Conservation (phyloP, 1,140 invertebrate species). For the Drosophila parabipectinata region DNA sequence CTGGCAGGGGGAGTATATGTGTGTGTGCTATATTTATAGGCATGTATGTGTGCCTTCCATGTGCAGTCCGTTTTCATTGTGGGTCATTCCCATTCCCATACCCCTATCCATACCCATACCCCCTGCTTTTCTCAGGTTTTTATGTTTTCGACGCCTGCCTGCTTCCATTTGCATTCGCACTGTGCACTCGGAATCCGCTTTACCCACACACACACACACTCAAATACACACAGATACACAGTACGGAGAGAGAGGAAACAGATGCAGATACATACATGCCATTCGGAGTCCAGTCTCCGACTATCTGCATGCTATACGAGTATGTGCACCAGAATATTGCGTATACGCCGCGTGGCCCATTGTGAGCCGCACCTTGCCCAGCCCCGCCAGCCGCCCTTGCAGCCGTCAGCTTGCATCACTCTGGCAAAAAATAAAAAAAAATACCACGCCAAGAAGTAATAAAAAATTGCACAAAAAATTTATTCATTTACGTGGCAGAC, state of each 20-base stretch:
- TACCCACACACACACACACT: slow-evolving; percentile 40
- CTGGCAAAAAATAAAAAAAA: slow-evolving; percentile 26
- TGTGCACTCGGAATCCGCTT: slow-evolving; percentile 71
- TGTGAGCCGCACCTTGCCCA: slow-evolving; percentile 66
- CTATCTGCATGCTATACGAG: slow-evolving; percentile 4
- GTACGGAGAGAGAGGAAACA: slow-evolving; percentile 15
- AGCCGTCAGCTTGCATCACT: slow-evolving; percentile 70
- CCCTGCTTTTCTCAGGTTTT: slow-evolving; percentile 48
- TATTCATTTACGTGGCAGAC: slow-evolving; percentile 68
- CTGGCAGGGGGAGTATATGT: slow-evolving; percentile 22
- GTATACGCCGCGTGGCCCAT: slow-evolving; percentile 76
- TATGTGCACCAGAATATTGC: slow-evolving; percentile 43
- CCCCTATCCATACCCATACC: slow-evolving; percentile 23
- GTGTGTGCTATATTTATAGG: slow-evolving; percentile 64
- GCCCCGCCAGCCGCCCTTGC: slow-evolving; percentile 4
- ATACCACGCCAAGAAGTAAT: slow-evolving; percentile 53
- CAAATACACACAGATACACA: slow-evolving; percentile 10
- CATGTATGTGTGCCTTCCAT: slow-evolving; percentile 45
- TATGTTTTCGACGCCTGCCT: slow-evolving; percentile 67
- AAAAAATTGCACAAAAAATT: slow-evolving; percentile 68
- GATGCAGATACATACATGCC: slow-evolving; percentile 51
- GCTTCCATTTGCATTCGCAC: slow-evolving; percentile 60
- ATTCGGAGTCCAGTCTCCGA: slow-evolving; percentile 40
- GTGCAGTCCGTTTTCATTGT: slow-evolving; percentile 75
- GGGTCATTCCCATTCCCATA: slow-evolving; percentile 64